Percentiles rank a stretch among this genome's conserved stretches.
These are phyloP conservation scores for Epinotia nisella DNA, from an alignment of 2,888 invertebrate species.

Conservation along the genomic window DNA sequence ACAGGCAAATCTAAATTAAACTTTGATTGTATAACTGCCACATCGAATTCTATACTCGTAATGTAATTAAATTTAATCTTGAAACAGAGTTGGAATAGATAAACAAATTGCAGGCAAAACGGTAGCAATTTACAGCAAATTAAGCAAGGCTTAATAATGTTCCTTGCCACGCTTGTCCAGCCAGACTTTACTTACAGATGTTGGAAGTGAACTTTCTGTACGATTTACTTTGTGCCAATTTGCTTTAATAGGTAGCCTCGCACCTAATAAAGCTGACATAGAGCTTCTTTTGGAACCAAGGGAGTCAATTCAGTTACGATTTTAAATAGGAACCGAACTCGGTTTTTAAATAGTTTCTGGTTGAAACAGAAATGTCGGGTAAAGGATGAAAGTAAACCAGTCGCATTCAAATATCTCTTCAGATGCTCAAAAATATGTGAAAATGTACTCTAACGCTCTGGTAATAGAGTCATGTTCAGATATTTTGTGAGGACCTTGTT, in stretches of 20 bases:
- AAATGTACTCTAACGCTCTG: neutral
- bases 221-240: constrained; percentile 23
- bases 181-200: neutral
- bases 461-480: neutral
- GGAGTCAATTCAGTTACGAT: constrained; percentile 1
- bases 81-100: too few species aligned
- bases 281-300: constrained; percentile 21
- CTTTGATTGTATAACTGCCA: too few species aligned
- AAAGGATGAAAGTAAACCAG: neutral
- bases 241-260: constrained; percentile 36
- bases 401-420: neutral
- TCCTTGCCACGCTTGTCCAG: neutral
- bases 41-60: too few species aligned
- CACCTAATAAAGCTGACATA: constrained; percentile 28
- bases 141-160: too few species aligned
- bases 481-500: neutral
- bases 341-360: neutral
- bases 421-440: neutral
- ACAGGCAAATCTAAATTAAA: too few species aligned
- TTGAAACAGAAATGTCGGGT: neutral
- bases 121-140: too few species aligned
- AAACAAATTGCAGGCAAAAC: too few species aligned
- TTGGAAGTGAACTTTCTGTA: constrained; percentile 18
- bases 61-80: too few species aligned
- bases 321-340: constrained; percentile 9